These are phyloP conservation scores for Lathronympha strigana DNA, from an alignment of 2,888 invertebrate genomes.

Conservation along the genomic window DNA sequence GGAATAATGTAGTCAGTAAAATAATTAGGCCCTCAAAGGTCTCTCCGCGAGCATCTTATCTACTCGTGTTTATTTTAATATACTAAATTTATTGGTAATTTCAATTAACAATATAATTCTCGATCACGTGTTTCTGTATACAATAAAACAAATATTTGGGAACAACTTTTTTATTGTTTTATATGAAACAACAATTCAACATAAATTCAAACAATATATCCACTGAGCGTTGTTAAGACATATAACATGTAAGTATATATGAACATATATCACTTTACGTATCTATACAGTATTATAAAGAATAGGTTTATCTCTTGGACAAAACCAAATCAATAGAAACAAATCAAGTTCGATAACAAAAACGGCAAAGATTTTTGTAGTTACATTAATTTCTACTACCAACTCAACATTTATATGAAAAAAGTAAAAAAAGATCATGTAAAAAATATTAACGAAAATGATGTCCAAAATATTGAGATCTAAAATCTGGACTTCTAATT, in stretches of 20 bases:
- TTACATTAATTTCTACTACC: too few species aligned
- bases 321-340: background rate
- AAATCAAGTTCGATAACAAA: background rate
- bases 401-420: too few species aligned
- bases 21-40: too few species aligned
- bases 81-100: too few species aligned
- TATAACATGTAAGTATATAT: slow-evolving; percentile 44
- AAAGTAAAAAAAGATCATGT: background rate
- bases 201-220: slow-evolving; percentile 55
- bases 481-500: slow-evolving; percentile 42
- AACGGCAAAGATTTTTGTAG: too few species aligned
- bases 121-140: too few species aligned
- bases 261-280: slow-evolving; percentile 32
- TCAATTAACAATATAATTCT: too few species aligned
- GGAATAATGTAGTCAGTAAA: too few species aligned
- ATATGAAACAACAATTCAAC: slow-evolving; percentile 74
- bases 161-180: slow-evolving; percentile 71
- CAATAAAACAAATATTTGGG: slow-evolving; percentile 49
- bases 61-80: too few species aligned
- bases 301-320: slow-evolving; percentile 45
- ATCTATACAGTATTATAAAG: slow-evolving; percentile 41
- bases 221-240: slow-evolving; percentile 52
- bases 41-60: too few species aligned
- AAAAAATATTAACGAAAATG: background rate
- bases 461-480: slow-evolving; percentile 20